A percentile compares a stretch with the other conserved stretches of the same genome.
Conservation (phyloP, 1,140 invertebrate species). For the Brachystomella parvula region DNA sequence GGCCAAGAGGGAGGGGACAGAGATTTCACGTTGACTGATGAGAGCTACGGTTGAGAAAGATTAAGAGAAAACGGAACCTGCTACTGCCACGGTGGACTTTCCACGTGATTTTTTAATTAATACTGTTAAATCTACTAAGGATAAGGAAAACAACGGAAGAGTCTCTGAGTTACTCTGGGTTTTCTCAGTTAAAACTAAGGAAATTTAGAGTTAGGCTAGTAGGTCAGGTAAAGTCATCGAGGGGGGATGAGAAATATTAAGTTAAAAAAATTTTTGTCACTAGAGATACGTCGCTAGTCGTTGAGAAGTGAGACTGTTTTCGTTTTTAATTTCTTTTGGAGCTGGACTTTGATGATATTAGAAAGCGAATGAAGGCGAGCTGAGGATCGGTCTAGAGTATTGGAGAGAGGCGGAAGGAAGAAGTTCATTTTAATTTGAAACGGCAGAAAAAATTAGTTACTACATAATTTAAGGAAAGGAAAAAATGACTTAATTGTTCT, state of each 20-base stretch:
- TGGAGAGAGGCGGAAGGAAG: background rate
- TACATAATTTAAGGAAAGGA: too few relatives aligned
- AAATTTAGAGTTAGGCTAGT: background rate
- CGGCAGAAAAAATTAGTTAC: too few relatives aligned
- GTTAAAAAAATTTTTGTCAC: too few relatives aligned
- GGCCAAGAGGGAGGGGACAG: too few relatives aligned
- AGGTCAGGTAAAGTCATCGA: too few relatives aligned
- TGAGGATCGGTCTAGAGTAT: background rate
- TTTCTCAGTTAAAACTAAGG: background rate
- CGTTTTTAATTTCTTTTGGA: too few relatives aligned
- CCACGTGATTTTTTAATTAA: constrained; percentile 3
- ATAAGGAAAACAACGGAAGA: too few relatives aligned
- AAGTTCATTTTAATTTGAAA: background rate
- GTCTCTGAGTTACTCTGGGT: background rate
- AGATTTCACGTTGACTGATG: background rate
- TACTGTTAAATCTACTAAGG: background rate
- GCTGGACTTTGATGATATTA: constrained; percentile 11
- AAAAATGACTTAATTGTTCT: too few relatives aligned
- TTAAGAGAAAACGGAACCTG: background rate
- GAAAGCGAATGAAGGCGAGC: background rate
- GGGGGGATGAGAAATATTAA: too few relatives aligned
- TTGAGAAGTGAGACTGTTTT: constrained; percentile 5
- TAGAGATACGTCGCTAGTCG: background rate
- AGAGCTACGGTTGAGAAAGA: background rate
- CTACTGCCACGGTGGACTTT: constrained; percentile 2